These are phyloP conservation scores for Onychostruthus taczanowskii DNA, from an alignment of 2,113 vertebrate genomes.

Conservation along the genomic window DNA sequence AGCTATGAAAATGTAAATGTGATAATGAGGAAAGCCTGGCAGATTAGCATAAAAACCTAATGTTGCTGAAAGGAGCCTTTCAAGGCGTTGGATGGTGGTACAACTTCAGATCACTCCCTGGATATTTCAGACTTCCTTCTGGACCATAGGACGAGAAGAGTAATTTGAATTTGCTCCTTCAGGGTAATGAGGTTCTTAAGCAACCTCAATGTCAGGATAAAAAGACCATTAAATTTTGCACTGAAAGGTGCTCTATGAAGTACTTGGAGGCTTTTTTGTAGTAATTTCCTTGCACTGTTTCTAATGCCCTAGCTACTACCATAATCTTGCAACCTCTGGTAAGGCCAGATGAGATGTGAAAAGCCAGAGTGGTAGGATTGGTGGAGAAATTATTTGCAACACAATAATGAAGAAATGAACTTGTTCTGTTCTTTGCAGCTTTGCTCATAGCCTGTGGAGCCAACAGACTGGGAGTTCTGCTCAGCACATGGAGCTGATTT, in stretches of 20 bases:
- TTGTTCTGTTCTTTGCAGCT: background rate
- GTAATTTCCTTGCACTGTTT: background rate
- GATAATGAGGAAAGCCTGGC: background rate
- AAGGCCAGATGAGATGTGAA: background rate
- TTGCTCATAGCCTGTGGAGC: background rate
- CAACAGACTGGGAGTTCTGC: background rate
- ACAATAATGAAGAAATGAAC: background rate
- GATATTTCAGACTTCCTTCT: background rate
- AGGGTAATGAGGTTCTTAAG: background rate
- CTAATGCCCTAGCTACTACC: background rate
- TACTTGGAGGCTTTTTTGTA: background rate
- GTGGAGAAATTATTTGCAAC: background rate
- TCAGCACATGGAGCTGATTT: constrained; percentile 13
- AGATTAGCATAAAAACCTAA: background rate
- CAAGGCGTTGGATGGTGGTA: background rate
- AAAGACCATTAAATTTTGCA: background rate
- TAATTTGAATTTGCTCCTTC: background rate
- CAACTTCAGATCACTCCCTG: background rate
- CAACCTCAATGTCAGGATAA: background rate
- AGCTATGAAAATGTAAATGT: background rate
- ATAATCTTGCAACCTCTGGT: background rate
- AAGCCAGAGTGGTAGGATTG: background rate
- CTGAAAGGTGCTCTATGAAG: background rate
- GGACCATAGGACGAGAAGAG: background rate
- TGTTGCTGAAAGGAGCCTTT: background rate